These are phyloP conservation scores for Tachina lurida DNA, from an alignment of 2,888 invertebrate species.

Conservation along the genomic window DNA sequence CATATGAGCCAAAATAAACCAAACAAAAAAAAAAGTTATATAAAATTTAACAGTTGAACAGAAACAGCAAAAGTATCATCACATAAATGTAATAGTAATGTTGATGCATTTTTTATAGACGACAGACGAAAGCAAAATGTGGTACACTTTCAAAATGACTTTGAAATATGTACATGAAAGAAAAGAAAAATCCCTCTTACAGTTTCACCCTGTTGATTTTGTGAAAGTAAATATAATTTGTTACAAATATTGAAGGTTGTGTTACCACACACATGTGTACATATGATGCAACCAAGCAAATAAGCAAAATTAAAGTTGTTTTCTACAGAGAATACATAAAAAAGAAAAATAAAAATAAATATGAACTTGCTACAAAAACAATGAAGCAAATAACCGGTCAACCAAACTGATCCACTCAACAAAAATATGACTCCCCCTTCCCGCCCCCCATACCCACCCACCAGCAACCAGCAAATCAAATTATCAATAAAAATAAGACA, in stretches of 20 bases:
- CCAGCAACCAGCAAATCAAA: not conserved
- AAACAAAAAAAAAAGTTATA: not conserved
- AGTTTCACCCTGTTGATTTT: not conserved
- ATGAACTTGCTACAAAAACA: not conserved
- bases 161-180: not conserved
- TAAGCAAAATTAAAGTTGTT: not conserved
- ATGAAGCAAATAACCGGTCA: conserved; percentile 8
- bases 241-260: conserved; percentile 31
- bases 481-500: conserved; percentile 30
- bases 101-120: not conserved
- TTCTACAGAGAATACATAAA: not conserved
- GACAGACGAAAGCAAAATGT: not conserved
- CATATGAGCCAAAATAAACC: conserved; percentile 6
- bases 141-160: not conserved
- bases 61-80: conserved; percentile 14
- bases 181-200: not conserved
- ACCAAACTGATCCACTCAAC: conserved; percentile 13
- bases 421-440: not conserved
- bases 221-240: conserved; percentile 6
- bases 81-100: conserved; percentile 1
- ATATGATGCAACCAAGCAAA: conserved; percentile 28
- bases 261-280: not conserved
- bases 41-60: conserved; percentile 22
- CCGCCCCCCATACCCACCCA: no score
- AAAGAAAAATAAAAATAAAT: not conserved